Percentiles rank a stretch among this genome's conserved stretches.
Conservation (phyloP, 64 coral and sea anemone species). For the Dendronephthya gigantea region DNA sequence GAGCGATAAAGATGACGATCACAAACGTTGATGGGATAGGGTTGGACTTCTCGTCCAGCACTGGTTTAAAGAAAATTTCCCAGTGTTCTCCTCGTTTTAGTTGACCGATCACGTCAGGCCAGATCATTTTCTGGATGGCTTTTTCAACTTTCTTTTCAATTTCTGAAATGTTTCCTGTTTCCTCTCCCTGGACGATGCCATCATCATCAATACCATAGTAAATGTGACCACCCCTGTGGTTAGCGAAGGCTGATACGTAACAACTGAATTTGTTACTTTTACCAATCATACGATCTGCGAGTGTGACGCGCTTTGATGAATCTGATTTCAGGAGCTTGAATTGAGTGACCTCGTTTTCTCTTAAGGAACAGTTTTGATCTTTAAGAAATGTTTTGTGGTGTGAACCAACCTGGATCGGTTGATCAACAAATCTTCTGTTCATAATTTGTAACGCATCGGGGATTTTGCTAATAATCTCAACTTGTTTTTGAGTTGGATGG, state of each 20-base stretch:
- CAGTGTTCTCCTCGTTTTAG: conserved; percentile 2
- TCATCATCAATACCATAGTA: conserved; percentile 11
- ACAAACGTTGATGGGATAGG: conserved; percentile 8
- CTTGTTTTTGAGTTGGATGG: too few species aligned
- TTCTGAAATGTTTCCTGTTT: neutral
- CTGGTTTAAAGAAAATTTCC: neutral
- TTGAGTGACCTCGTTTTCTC: too few species aligned
- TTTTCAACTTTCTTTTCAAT: neutral
- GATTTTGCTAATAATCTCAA: too few species aligned
- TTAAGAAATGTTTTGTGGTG: too few species aligned
- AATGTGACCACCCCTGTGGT: neutral
- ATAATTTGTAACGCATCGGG: too few species aligned
- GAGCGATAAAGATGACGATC: neutral
- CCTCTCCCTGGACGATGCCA: neutral
- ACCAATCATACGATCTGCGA: neutral
- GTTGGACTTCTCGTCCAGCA: neutral
- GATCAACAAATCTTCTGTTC: too few species aligned
- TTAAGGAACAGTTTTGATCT: too few species aligned
- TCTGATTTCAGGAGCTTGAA: neutral
- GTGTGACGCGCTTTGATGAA: neutral
- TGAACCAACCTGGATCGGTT: too few species aligned
- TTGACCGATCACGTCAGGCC: neutral
- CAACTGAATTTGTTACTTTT: neutral
- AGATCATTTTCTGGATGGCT: neutral
- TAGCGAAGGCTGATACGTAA: neutral